Conservation (phyloP, 2,113 vertebrate genomes). For the Sebastes schlegelii region DNA sequence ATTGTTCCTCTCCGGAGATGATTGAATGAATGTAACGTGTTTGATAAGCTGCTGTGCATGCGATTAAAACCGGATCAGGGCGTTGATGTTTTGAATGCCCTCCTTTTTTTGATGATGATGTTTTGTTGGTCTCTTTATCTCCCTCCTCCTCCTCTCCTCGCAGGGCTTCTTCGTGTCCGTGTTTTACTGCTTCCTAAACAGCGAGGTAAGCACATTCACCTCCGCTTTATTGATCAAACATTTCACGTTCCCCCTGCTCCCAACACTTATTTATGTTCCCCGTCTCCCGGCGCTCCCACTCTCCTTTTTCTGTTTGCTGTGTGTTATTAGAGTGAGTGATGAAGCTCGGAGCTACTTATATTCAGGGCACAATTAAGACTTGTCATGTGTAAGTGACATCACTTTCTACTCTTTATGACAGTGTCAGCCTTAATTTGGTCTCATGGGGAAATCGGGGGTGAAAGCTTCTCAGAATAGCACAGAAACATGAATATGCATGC, state of each 20-base stretch:
- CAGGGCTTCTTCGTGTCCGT: constrained; percentile 95
- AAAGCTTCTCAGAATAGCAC: constrained; percentile 55
- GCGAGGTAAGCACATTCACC: constrained; percentile 87
- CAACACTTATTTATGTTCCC: constrained; percentile 22
- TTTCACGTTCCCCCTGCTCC: constrained; percentile 16
- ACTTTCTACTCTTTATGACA: constrained; percentile 60
- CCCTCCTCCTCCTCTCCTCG: constrained; percentile 45
- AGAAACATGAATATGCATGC: constrained; percentile 11
- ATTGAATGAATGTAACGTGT: constrained; percentile 28
- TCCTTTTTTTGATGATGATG: not conserved
- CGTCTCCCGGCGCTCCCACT: not conserved
- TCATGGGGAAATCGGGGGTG: constrained; percentile 29
- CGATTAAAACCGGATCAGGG: constrained; percentile 48
- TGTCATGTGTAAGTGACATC: constrained; percentile 70
- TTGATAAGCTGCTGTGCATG: constrained; percentile 39
- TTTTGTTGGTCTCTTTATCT: constrained; percentile 36
- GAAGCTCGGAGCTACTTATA: constrained; percentile 15
- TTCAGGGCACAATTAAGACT: constrained; percentile 68
- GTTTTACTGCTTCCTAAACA: constrained; percentile 95
- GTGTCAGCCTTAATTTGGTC: constrained; percentile 55
- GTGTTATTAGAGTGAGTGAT: constrained; percentile 25
- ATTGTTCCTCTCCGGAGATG: constrained; percentile 3
- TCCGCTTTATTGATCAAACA: constrained; percentile 40
- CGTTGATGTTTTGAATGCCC: constrained; percentile 19
- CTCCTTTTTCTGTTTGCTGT: constrained; percentile 33